Evolutionary conservation across 2,797 vertebrate species (phyloP).

Genomic region (Sardinella longiceps): DNA sequence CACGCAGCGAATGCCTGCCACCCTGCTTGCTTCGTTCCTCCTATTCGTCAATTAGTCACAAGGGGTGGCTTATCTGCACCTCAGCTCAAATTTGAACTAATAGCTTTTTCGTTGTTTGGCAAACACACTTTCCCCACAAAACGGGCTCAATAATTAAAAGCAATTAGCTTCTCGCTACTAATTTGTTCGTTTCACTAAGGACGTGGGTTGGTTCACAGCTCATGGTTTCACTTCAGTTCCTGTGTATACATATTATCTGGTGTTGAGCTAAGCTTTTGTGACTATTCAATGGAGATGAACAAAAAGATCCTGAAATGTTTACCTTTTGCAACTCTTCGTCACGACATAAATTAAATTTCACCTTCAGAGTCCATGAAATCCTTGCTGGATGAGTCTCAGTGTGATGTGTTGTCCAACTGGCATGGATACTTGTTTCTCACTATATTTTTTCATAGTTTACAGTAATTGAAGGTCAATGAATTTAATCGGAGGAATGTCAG

Average conservation of each 20-base stretch:
- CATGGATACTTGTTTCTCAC: not conserved
- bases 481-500: too few relatives aligned
- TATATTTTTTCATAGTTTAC: not conserved
- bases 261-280: not conserved
- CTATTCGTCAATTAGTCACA: constrained; percentile 17
- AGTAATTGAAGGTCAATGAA: not conserved
- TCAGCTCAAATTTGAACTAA: constrained; percentile 31
- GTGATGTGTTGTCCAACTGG: not conserved
- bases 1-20: not conserved
- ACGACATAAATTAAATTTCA: not conserved
- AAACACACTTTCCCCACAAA: constrained; percentile 40
- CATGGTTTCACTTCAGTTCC: not conserved
- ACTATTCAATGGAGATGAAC: not conserved
- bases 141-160: constrained; percentile 42
- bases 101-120: constrained; percentile 43
- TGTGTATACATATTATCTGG: not conserved
- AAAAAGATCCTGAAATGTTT: not conserved
- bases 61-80: constrained; percentile 28
- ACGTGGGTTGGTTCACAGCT: not conserved
- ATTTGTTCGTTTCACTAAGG: constrained; percentile 40
- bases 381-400: not conserved
- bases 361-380: not conserved
- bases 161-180: constrained; percentile 33
- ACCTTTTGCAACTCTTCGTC: not conserved
- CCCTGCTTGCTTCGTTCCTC: not conserved